Evolutionary conservation across 2,797 vertebrate genomes (phyloP).

Genomic region (Lutjanus campechanus): DNA sequence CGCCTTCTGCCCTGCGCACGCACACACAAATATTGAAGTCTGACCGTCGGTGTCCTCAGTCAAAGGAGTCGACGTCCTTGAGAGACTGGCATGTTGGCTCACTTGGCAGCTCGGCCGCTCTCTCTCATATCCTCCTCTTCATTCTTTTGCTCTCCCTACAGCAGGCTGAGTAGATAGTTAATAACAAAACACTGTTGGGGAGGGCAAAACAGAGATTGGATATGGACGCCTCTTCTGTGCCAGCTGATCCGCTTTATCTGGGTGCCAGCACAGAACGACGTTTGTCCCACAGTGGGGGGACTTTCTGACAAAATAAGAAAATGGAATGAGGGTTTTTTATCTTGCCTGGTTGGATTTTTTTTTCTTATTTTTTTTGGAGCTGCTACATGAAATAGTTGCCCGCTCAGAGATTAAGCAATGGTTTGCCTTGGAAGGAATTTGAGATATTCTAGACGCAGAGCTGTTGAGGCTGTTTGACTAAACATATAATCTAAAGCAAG

Average conservation of each 20-base stretch:
- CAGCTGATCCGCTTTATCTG: conserved; percentile 69
- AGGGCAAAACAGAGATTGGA: conserved; percentile 63
- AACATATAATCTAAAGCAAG: conserved; percentile 74
- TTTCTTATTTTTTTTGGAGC: neutral
- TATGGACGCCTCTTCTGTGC: conserved; percentile 56
- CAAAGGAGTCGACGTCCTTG: conserved; percentile 71
- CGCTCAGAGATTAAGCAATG: conserved; percentile 52
- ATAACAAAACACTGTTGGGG: conserved; percentile 63
- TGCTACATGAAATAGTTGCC: conserved; percentile 54
- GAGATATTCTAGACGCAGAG: conserved; percentile 65
- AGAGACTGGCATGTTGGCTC: conserved; percentile 60
- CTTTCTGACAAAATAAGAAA: conserved; percentile 59
- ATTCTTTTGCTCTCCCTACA: conserved; percentile 48
- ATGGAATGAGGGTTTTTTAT: conserved; percentile 29
- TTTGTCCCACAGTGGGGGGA: conserved; percentile 45
- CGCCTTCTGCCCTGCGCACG: conserved; percentile 33
- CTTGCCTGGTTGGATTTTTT: conserved; percentile 34
- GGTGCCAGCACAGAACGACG: conserved; percentile 43
- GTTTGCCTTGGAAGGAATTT: conserved; percentile 76
- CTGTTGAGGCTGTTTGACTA: conserved; percentile 66
- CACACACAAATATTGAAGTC: conserved; percentile 33
- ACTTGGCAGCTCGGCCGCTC: conserved; percentile 47
- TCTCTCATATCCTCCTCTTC: conserved; percentile 9
- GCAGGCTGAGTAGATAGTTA: conserved; percentile 53
- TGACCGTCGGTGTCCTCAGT: conserved; percentile 56